Evolutionary conservation across 2,888 invertebrate genomes (phyloP), one percentile per base, ranked within the genome.

Genomic region (Incurvaria masculella): DNA sequence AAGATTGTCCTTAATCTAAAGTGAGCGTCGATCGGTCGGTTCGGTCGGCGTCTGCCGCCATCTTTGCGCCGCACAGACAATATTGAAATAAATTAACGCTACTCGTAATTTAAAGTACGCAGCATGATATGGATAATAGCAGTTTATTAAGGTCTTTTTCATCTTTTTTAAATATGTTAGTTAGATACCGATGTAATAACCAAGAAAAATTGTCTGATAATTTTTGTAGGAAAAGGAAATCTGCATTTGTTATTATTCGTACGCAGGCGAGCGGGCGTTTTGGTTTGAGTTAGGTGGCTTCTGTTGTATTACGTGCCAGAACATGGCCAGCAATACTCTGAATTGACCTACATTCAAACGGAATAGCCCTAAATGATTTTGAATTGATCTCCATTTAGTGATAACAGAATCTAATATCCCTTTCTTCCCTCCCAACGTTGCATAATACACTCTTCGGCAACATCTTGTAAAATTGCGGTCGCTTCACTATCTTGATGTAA

Each of bases 1-100:
- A 98, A 81, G 94, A 94, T 82, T 91, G 92, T 88, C 88, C 90
- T 86, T 92, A 91, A 86, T 79, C 74, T 78, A 68, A 69, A 71
- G 75, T 74, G 75, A 73, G 73, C 72, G 78, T 69, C 17, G 38
- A 20, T 6, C 18, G 4, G 46, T 47, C 43, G 41, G n/a, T 11
- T 21, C 20, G 21, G 26, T 17, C 26, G 27, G 33, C 10, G 38
- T 20, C 14, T 18, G n/a, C 46, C 17, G 14, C 46, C 20, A 16
- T 18, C 6, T 21, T 17, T 5, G 20, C 54, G 68, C 69, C 69
- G 65, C 68, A 74, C 70, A 73, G 76, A 78, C 78, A 68, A 72
- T 76, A 76, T 76, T 74, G 68, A 76, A 76, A 76, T 75, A 76
- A 71, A 72, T 72, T 72, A 72, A 68, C 70, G 73, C 71, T 76